These are phyloP conservation scores for Eurois occulta DNA, from an alignment of 2,888 invertebrate genomes.

Conservation along the genomic window DNA sequence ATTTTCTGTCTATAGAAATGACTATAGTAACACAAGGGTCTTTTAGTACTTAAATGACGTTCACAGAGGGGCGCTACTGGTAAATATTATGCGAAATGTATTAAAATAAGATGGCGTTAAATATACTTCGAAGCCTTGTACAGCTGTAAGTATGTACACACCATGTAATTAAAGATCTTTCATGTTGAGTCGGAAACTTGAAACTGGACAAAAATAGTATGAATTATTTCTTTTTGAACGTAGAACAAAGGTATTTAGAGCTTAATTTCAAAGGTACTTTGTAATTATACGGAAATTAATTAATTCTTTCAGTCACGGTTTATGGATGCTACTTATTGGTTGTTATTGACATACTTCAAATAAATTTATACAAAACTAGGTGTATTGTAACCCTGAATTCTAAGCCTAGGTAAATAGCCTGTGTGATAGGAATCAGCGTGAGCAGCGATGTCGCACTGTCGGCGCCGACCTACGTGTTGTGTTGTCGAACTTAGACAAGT, in stretches of 20 bases:
- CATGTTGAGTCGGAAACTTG: not conserved
- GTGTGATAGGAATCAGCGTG: not conserved
- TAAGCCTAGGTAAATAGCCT: not conserved
- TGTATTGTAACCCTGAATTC: not conserved
- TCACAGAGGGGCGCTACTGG: fast-evolving
- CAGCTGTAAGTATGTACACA: not conserved
- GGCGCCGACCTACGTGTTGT: not conserved
- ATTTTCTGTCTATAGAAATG: not conserved
- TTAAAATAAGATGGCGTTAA: not conserved
- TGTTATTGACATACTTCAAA: not conserved
- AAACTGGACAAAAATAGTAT: not conserved
- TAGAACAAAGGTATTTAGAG: constrained; percentile 8
- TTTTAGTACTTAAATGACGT: too few relatives aligned
- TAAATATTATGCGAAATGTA: not conserved
- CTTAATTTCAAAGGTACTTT: not conserved
- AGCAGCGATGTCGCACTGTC: not conserved
- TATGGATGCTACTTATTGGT: not conserved
- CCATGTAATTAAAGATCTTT: not conserved
- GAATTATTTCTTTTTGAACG: constrained; percentile 4
- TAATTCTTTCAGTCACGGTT: not conserved
- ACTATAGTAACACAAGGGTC: not conserved
- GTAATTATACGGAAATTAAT: constrained; percentile 8
- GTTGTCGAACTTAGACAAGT: not conserved
- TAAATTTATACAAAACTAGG: not conserved
- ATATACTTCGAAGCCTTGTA: not conserved